A percentile compares a stretch with the other conserved stretches of the same genome.
phyloP scores from a whole-genome alignment of 1,140 invertebrate genomes.

The Proales similis region DNA sequence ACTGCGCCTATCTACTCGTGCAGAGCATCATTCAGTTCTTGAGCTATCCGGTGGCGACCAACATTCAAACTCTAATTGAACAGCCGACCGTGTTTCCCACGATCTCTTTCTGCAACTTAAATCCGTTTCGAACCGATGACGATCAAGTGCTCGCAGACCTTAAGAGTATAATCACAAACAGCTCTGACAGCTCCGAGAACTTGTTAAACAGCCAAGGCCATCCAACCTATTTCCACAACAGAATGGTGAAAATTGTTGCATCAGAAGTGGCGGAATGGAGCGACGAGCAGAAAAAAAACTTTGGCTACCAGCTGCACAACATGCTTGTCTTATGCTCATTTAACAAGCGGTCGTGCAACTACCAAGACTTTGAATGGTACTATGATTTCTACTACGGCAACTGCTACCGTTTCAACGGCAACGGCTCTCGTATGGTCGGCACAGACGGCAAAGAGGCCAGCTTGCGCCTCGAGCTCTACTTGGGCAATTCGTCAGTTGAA shows the following conservation, averaged over 20 bases:
- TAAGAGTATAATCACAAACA: not conserved
- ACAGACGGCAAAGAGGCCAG: conserved; percentile 5
- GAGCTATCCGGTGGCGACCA: not conserved
- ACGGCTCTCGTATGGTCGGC: not conserved
- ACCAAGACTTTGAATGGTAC: conserved; percentile 18
- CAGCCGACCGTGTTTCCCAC: not conserved
- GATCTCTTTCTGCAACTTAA: conserved; percentile 24
- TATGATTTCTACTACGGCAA: conserved; percentile 32
- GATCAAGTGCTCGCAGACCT: not conserved
- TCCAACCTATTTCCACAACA: not conserved
- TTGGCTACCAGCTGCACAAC: not conserved
- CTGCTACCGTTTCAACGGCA: conserved; percentile 12
- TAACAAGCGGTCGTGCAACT: not conserved
- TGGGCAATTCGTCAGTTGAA: conserved; percentile 8
- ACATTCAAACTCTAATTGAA: not conserved
- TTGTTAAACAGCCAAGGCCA: not conserved
- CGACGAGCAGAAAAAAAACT: conserved; percentile 1
- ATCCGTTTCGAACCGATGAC: conserved; percentile 13
- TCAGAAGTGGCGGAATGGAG: not conserved
- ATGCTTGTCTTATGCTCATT: conserved; percentile 8
- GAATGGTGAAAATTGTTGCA: not conserved
- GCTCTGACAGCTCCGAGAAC: too few species aligned
- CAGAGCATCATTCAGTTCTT: not conserved
- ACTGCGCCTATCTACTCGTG: conserved; percentile 7
- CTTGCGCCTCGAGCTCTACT: conserved; percentile 8